These are phyloP conservation scores for Trichonephila clavata DNA, from an alignment of 1,140 invertebrate species.

Conservation along the genomic window DNA sequence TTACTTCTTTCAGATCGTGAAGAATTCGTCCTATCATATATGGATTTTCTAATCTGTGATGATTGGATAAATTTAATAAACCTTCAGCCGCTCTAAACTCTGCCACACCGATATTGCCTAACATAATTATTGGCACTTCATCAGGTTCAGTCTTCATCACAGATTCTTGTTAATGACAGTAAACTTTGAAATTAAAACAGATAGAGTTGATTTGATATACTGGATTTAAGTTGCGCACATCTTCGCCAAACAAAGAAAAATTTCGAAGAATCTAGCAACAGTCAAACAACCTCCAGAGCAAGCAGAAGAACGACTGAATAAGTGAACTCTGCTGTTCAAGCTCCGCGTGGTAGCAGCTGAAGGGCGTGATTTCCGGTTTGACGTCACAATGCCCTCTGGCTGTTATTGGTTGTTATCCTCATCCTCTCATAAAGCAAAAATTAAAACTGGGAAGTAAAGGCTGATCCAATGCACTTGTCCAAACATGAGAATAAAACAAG, in stretches of 20 bases:
- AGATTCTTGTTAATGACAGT: too few species aligned
- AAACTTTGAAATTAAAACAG: too few species aligned
- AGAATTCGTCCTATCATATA: slow-evolving; percentile 85
- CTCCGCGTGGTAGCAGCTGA: slow-evolving; percentile 55
- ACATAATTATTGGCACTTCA: neutral
- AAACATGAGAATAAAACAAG: neutral
- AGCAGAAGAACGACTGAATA: neutral
- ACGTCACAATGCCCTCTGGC: slow-evolving; percentile 43
- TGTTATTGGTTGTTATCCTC: neutral
- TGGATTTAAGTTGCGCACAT: neutral
- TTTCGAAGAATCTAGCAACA: neutral
- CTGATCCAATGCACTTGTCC: neutral
- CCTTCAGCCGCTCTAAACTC: slow-evolving; percentile 34
- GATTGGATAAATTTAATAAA: slow-evolving; percentile 24
- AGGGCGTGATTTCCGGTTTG: slow-evolving; percentile 57
- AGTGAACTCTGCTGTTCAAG: neutral
- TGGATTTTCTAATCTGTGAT: neutral
- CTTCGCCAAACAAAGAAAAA: neutral
- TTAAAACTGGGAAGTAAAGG: neutral
- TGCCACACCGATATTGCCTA: slow-evolving; percentile 10
- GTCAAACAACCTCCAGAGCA: neutral
- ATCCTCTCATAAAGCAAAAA: neutral
- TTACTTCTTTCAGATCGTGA: slow-evolving; percentile 83
- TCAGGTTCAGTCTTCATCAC: neutral
- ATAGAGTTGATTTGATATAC: neutral